A percentile compares a stretch with the other conserved stretches of the same genome.
These are phyloP conservation scores for Corythornis vintsioides DNA, from an alignment of 2,113 vertebrate species.

Conservation along the genomic window DNA sequence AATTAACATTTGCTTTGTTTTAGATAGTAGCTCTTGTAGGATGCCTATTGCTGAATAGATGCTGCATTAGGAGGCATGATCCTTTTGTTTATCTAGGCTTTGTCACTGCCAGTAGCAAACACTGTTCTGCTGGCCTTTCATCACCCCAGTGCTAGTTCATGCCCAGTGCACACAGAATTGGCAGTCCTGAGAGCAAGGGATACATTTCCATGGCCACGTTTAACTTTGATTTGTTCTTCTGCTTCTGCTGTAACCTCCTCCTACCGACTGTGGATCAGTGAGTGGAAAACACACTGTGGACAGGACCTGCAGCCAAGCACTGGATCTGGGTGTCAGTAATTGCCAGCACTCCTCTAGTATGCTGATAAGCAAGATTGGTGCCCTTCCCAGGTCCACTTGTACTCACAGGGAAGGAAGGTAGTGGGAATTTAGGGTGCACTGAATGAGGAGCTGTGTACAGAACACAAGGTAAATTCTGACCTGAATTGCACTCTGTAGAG, in stretches of 20 bases:
- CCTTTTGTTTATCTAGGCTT: background rate
- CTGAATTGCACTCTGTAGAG: background rate
- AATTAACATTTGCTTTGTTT: conserved; percentile 17
- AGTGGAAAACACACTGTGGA: background rate
- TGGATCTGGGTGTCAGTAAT: conserved; percentile 45
- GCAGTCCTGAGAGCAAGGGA: background rate
- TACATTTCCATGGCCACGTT: background rate
- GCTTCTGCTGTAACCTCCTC: background rate
- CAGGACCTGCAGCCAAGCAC: background rate
- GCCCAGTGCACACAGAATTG: background rate
- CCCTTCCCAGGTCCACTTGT: background rate
- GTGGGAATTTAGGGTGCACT: background rate
- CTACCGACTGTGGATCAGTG: conserved; percentile 13
- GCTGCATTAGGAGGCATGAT: background rate
- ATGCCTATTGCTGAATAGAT: background rate
- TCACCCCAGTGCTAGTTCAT: background rate
- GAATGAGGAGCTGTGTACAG: background rate
- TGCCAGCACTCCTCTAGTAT: conserved; percentile 8
- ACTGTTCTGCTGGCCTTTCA: background rate
- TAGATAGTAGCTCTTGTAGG: background rate
- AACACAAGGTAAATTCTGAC: background rate
- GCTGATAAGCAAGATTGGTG: conserved; percentile 3
- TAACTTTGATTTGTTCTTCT: conserved; percentile 50
- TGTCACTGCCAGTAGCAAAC: conserved; percentile 6
- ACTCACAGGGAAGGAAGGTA: background rate